Conservation (phyloP, 1,140 invertebrate species). For the Vanessa atalanta region DNA sequence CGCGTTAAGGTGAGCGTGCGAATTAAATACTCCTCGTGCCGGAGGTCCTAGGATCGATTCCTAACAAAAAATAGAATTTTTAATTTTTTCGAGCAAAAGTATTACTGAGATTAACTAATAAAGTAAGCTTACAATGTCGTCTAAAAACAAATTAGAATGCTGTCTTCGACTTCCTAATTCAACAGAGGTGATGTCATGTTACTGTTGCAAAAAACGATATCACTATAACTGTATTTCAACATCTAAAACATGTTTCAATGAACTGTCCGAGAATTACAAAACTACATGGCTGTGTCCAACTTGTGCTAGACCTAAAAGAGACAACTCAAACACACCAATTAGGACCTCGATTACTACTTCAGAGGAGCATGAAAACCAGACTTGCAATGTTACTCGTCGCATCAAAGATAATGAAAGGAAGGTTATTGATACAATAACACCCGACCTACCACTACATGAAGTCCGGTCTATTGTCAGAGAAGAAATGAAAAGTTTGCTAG, state of each 20-base stretch:
- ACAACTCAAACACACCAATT: neutral
- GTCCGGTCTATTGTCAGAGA: too few relatives aligned
- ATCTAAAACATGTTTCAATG: neutral
- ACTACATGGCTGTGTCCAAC: neutral
- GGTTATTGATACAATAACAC: neutral
- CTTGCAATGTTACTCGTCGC: neutral
- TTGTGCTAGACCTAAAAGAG: neutral
- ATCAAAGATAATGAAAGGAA: neutral
- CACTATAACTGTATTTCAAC: conserved; percentile 2
- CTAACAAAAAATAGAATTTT: neutral
- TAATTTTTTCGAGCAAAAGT: neutral
- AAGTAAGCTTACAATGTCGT: neutral
- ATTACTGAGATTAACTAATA: neutral
- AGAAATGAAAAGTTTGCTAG: neutral
- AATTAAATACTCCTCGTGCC: neutral
- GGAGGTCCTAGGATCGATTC: neutral
- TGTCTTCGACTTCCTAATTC: neutral
- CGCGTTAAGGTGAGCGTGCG: neutral
- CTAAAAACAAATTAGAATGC: neutral
- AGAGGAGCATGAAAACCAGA: neutral
- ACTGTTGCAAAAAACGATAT: neutral
- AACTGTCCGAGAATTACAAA: neutral
- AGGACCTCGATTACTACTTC: neutral
- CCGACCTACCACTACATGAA: neutral
- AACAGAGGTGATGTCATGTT: neutral